A percentile compares a stretch with the other conserved stretches of the same genome.
phyloP scores from a whole-genome alignment of 2,797 vertebrate genomes.

The Rousettus madagascariensis region DNA sequence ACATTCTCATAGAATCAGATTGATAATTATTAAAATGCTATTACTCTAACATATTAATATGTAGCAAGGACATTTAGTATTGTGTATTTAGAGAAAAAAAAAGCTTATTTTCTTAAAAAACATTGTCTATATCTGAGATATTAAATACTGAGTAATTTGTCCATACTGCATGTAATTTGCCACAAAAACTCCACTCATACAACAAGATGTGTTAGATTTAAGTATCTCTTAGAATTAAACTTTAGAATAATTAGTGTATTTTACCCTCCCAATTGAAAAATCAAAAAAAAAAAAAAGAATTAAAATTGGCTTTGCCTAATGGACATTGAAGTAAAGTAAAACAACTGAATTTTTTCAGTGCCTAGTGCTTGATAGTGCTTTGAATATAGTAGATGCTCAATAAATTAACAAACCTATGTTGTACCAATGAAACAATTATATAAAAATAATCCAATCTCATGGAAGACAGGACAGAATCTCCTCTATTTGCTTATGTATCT shows the following conservation, averaged over 20 bases:
- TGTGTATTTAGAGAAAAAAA: background rate
- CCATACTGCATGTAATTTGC: background rate
- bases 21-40: background rate
- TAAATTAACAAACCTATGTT: background rate
- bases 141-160: background rate
- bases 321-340: background rate
- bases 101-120: background rate
- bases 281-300: background rate
- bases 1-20: background rate
- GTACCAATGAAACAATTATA: background rate
- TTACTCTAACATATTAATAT: background rate
- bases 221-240: constrained; percentile 3
- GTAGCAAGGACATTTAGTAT: background rate
- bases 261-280: background rate
- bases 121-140: background rate
- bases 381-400: constrained; percentile 59
- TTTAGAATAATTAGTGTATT: background rate
- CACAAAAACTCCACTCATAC: background rate
- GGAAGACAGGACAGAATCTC: background rate
- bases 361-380: background rate
- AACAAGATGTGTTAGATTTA: background rate
- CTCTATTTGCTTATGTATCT: background rate
- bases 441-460: background rate
- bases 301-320: background rate
- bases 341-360: background rate